Evolutionary conservation across 2,113 vertebrate genomes (phyloP), one percentile per base, ranked within the genome.

Genomic region (Calyptommatus sinebrachiatus): DNA sequence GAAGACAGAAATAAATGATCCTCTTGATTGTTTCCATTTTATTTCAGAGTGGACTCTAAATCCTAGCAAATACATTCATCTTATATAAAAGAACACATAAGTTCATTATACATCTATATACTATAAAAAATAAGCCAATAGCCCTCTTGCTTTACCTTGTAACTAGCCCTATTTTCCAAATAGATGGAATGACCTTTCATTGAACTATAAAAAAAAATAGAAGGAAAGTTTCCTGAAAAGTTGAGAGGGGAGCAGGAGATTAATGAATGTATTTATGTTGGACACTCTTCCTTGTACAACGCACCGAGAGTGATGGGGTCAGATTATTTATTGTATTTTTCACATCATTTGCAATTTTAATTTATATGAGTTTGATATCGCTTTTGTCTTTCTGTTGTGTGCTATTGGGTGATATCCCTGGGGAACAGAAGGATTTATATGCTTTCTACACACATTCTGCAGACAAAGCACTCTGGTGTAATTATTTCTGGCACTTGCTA

Each of bases 291-390:
- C 88, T 86, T 94, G 88, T 94, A 92, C 91, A 88, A 80, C 90
- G 92, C 94, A 95, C 93, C 95, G 89, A 92, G 90, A 94, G 93
- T 92, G 94, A 97, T 97, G 95, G 94, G 95, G 97, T 96, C 95
- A 87, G 83, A 85, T 96, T 97, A 97, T 99, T 98, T 99, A 97
- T 97, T 94, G 93, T 95, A 93, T 95, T 95, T 97, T 96, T 95
- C 94, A 97, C 95, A 97, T 98, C 91, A 97, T 98, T 99, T 97
- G 92, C 96, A 96, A 97, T 97, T 95, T 96, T 97, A 98, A 99
- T 98, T 97, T 98, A 94, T 96, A 96, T 95, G 96, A 97, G 96
- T 96, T 96, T 97, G 96, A 96, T 96, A 96, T 94, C 77, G 91
- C 94, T 96, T 97, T 97, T 97, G 96, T 97, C 96, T 96, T 93